Percentiles rank a stretch among this genome's conserved stretches.
These are phyloP conservation scores for Drosophila bocki DNA, from an alignment of 1,140 invertebrate species.

Conservation along the genomic window DNA sequence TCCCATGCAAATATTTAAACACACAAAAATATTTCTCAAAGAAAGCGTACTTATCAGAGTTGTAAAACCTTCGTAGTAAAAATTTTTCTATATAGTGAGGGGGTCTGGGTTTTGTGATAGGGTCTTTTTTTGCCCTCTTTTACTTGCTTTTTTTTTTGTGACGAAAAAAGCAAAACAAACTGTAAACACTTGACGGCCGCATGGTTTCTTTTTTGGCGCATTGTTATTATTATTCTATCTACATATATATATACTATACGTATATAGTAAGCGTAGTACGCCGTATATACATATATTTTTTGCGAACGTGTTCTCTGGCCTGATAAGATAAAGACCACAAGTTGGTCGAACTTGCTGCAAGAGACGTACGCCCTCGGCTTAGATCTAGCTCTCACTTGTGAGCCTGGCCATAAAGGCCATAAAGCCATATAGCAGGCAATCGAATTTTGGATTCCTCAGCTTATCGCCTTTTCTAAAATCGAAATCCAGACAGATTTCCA, in stretches of 20 bases:
- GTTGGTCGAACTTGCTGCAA: conserved; percentile 11
- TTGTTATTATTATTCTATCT: conserved; percentile 76
- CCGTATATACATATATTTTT: conserved; percentile 46
- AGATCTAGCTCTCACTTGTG: conserved; percentile 8
- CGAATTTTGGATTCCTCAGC: neutral
- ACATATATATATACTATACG: too few species aligned
- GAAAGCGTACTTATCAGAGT: conserved; percentile 39
- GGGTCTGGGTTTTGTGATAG: conserved; percentile 20
- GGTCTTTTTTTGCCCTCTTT: neutral
- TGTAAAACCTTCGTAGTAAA: conserved; percentile 47
- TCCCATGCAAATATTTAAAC: too few species aligned
- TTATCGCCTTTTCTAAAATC: conserved; percentile 10
- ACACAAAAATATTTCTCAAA: conserved; percentile 45
- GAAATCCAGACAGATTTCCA: conserved; percentile 22
- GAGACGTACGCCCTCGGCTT: conserved; percentile 6
- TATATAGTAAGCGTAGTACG: conserved; percentile 51
- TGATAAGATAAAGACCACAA: conserved; percentile 38
- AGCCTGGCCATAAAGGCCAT: conserved; percentile 39
- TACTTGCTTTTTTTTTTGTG: neutral
- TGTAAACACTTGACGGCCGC: conserved; percentile 69
- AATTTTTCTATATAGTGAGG: neutral
- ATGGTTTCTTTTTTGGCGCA: conserved; percentile 67
- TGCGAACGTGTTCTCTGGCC: conserved; percentile 47
- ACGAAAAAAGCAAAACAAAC: conserved; percentile 60
- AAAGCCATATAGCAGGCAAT: conserved; percentile 16